phyloP scores from a whole-genome alignment of 37 sponge, comb jelly and placozoan genomes.

The Crambe crambe region DNA sequence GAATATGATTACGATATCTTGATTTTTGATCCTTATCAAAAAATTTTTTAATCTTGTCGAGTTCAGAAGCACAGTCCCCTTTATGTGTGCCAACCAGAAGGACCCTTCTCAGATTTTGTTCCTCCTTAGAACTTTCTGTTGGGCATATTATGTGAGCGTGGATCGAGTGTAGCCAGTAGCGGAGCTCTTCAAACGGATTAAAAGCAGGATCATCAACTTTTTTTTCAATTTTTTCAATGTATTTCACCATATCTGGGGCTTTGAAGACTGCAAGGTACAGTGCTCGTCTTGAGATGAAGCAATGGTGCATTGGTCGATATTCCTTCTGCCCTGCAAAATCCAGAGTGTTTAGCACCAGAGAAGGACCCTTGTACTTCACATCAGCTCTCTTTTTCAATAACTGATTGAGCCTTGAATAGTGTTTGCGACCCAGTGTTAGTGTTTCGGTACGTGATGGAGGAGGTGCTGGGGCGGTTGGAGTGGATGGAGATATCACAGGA shows the following conservation, averaged over 20 bases:
- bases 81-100: slow-evolving; percentile 53
- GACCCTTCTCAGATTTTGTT: slow-evolving; percentile 3
- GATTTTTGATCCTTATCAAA: not conserved
- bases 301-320: slow-evolving; percentile 77
- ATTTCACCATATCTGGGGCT: not conserved
- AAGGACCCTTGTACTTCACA: not conserved
- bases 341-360: slow-evolving; percentile 16
- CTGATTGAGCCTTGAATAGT: not conserved
- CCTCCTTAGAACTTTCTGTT: not conserved
- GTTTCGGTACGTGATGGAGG: not conserved
- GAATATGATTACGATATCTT: slow-evolving; percentile 18
- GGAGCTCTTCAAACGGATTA: slow-evolving; percentile 13
- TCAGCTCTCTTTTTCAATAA: not conserved
- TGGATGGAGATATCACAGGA: not conserved
- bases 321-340: slow-evolving; percentile 76
- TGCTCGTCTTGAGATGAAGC: slow-evolving; percentile 65
- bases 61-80: slow-evolving; percentile 3
- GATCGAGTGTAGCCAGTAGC: slow-evolving; percentile 65
- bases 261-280: slow-evolving; percentile 60
- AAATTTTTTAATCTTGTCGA: slow-evolving; percentile 8
- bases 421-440: not conserved
- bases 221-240: not conserved
- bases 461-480: not conserved
- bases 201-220: not conserved
- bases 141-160: slow-evolving; percentile 40